A percentile compares a stretch with the other conserved stretches of the same genome.
These are phyloP conservation scores for Sarcophilus harrisii DNA, from an alignment of 2,797 vertebrate genomes.

Conservation along the genomic window DNA sequence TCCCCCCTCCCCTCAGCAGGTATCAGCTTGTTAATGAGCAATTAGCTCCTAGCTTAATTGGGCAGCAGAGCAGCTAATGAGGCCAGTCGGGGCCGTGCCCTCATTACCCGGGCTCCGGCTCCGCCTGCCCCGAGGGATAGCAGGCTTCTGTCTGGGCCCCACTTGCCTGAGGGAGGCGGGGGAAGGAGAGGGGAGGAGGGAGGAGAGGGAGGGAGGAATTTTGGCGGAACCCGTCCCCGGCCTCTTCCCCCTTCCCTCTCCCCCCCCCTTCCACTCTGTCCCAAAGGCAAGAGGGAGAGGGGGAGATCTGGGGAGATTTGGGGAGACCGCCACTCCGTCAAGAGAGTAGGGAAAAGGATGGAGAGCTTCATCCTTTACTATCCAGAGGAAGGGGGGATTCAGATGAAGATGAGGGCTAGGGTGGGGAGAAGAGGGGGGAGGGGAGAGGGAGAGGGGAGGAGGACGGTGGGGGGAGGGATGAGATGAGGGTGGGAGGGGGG, in stretches of 20 bases:
- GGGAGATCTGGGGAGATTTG: neutral
- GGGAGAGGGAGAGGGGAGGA: too few relatives aligned
- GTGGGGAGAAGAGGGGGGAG: neutral
- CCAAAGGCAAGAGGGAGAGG: neutral
- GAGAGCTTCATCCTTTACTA: neutral
- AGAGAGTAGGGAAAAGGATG: neutral
- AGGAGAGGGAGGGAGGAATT: neutral
- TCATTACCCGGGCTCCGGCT: constrained; percentile 78
- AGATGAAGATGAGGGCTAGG: neutral
- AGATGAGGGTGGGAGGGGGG: neutral
- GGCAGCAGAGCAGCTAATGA: constrained; percentile 83
- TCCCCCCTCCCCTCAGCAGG: constrained; percentile 73
- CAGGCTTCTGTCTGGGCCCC: neutral
- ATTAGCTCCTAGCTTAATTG: constrained; percentile 84
- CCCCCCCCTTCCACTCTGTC: too few relatives aligned
- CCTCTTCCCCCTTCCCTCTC: too few relatives aligned
- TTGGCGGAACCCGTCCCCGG: too few relatives aligned
- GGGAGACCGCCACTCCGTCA: neutral
- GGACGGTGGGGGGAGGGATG: neutral
- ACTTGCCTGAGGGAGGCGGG: neutral
- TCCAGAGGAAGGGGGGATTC: neutral
- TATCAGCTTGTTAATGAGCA: constrained; percentile 80
- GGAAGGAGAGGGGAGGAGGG: too few relatives aligned
- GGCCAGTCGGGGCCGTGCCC: constrained; percentile 74
- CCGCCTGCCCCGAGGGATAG: neutral